Conservation (phyloP, 1,140 invertebrate genomes). For the Nylanderia fulva region DNA sequence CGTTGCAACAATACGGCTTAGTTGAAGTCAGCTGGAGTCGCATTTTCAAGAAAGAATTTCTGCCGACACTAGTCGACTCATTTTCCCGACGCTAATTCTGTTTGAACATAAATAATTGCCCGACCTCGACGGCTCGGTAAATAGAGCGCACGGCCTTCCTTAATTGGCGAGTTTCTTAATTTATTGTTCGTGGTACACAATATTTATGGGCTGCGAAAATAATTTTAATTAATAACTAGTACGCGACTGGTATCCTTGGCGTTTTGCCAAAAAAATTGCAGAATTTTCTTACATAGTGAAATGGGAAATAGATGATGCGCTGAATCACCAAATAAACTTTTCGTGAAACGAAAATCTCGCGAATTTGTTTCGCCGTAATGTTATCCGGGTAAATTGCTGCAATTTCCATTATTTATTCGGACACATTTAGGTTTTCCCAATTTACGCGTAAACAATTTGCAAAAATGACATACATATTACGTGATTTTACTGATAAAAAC, state of each 20-base stretch:
- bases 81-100: constrained; percentile 18
- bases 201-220: constrained; percentile 29
- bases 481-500: not conserved
- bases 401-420: constrained; percentile 18
- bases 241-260: not conserved
- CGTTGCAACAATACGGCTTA: not conserved
- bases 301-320: not conserved
- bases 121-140: not conserved
- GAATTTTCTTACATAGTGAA: not conserved
- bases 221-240: constrained; percentile 44
- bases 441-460: not conserved
- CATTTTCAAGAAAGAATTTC: constrained; percentile 23
- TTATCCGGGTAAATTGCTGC: not conserved
- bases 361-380: not conserved
- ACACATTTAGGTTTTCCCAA: not conserved
- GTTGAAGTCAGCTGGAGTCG: constrained; percentile 5
- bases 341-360: not conserved
- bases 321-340: constrained; percentile 19
- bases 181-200: constrained; percentile 9
- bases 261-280: not conserved
- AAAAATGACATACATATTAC: not conserved
- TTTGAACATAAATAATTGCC: constrained; percentile 17
- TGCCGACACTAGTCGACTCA: not conserved
- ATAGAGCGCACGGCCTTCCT: not conserved
- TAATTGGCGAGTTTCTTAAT: constrained; percentile 8